A percentile compares a stretch with the other conserved stretches of the same genome.
Evolutionary conservation across 1,140 invertebrate species (phyloP).

Genomic region (Zaprionus africanus): DNA sequence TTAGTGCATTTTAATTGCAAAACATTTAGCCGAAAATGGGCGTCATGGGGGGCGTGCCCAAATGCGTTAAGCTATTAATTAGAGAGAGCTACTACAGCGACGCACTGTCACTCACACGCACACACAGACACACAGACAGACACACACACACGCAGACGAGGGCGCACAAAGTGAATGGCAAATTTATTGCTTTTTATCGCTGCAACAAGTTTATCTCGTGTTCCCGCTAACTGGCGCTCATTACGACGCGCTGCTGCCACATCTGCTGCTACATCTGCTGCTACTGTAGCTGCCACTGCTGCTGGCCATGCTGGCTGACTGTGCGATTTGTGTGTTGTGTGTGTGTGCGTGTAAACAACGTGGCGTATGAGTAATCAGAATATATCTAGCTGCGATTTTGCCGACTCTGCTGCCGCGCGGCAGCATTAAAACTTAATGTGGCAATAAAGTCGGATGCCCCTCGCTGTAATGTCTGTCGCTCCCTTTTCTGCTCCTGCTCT

Average conservation of each 20-base stretch:
- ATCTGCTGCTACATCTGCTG: neutral
- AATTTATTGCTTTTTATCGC: constrained; percentile 79
- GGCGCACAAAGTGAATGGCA: constrained; percentile 46
- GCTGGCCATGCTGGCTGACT: constrained; percentile 31
- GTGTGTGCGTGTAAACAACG: constrained; percentile 36
- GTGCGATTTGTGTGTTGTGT: constrained; percentile 39
- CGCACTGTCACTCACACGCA: constrained; percentile 17
- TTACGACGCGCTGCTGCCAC: constrained; percentile 45
- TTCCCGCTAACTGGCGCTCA: constrained; percentile 74
- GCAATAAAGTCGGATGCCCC: constrained; percentile 22
- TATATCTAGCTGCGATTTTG: constrained; percentile 32
- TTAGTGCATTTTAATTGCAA: constrained; percentile 79
- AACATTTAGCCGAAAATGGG: constrained; percentile 55
- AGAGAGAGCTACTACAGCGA: constrained; percentile 32
- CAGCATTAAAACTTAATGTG: constrained; percentile 58
- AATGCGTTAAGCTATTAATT: constrained; percentile 70
- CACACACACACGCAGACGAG: constrained; percentile 12
- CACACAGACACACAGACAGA: neutral
- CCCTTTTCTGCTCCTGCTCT: neutral
- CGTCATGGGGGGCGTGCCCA: constrained; percentile 29
- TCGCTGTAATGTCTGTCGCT: neutral
- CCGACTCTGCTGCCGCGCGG: constrained; percentile 9
- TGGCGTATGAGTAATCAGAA: constrained; percentile 58
- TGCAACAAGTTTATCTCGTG: constrained; percentile 80
- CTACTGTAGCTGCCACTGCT: constrained; percentile 6